Percentiles rank a stretch among this genome's conserved stretches.
phyloP scores from a whole-genome alignment of 2,888 invertebrate species.

The Polylopha cassiicola region DNA sequence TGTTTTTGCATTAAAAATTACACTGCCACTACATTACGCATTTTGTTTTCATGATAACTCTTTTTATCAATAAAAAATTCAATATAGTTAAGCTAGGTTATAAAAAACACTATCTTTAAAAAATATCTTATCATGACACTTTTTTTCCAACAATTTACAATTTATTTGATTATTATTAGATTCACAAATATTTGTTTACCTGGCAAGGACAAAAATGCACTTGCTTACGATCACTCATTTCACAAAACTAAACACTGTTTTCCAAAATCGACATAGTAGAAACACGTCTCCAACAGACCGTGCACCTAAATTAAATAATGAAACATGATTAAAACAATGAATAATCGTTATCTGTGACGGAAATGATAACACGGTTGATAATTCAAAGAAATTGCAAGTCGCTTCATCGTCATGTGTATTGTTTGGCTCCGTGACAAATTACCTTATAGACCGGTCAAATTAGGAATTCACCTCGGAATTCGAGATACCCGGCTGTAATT shows the following conservation, averaged over 20 bases:
- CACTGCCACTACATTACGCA: too few relatives aligned
- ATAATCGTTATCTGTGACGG: conserved; percentile 17
- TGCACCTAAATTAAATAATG: conserved; percentile 8
- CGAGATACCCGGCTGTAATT: too few relatives aligned
- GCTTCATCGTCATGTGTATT: conserved; percentile 7
- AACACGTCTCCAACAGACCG: conserved; percentile 2
- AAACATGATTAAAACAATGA: conserved; percentile 12
- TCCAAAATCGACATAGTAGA: conserved; percentile 4
- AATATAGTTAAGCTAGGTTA: not conserved
- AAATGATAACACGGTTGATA: conserved; percentile 18
- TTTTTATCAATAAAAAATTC: too few relatives aligned
- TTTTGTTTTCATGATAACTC: too few relatives aligned
- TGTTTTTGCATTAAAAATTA: too few relatives aligned
- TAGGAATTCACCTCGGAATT: too few relatives aligned
- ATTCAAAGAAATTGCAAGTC: conserved; percentile 17
- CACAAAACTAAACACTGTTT: conserved; percentile 8
- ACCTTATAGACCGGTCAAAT: too few relatives aligned
- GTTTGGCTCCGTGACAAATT: conserved; percentile 8
- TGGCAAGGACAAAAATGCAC: conserved; percentile 19
- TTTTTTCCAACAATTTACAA: too few relatives aligned
- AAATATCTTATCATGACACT: not conserved
- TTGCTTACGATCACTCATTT: conserved; percentile 17
- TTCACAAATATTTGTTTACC: conserved; percentile 17
- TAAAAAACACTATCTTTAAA: conserved; percentile 4
- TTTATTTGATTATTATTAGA: too few relatives aligned